Conservation (phyloP, 2,888 invertebrate genomes). For the Nyleta sp. region DNA sequence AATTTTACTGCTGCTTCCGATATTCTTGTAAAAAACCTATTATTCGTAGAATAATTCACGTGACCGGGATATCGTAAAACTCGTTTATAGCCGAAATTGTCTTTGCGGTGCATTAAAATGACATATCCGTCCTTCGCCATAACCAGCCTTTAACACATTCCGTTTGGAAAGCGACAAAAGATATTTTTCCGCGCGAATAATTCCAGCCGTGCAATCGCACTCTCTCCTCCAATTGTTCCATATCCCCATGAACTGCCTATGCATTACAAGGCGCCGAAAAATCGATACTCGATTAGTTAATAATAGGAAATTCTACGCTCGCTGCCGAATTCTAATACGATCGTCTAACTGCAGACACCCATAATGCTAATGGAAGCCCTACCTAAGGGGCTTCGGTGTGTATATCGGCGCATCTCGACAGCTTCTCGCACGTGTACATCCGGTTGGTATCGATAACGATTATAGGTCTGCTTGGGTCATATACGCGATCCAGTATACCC, state of each 20-base stretch:
- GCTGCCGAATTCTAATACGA: constrained; percentile 42
- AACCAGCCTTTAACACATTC: constrained; percentile 1
- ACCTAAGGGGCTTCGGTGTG: constrained; percentile 50
- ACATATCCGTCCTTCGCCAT: constrained; percentile 9
- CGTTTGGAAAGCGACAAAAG: neutral
- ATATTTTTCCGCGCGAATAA: no score
- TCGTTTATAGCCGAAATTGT: constrained; percentile 38
- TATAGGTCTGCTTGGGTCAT: constrained; percentile 68
- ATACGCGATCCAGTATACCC: constrained; percentile 61
- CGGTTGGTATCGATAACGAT: constrained; percentile 73
- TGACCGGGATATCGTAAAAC: constrained; percentile 37
- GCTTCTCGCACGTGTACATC: constrained; percentile 61
- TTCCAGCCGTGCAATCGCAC: no score
- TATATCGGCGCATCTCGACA: constrained; percentile 63
- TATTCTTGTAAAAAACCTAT: constrained; percentile 39
- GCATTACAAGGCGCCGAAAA: constrained; percentile 31
- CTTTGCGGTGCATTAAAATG: constrained; percentile 37
- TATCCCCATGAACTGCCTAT: constrained; percentile 9
- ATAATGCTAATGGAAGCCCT: constrained; percentile 63
- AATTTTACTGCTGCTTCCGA: constrained; percentile 31
- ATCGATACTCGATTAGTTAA: constrained; percentile 55
- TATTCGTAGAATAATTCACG: constrained; percentile 40
- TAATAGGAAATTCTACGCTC: constrained; percentile 47
- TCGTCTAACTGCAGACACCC: constrained; percentile 47
- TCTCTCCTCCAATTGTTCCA: no score